phyloP scores from a whole-genome alignment of 2,113 vertebrate genomes.

The Verasper variegatus region DNA sequence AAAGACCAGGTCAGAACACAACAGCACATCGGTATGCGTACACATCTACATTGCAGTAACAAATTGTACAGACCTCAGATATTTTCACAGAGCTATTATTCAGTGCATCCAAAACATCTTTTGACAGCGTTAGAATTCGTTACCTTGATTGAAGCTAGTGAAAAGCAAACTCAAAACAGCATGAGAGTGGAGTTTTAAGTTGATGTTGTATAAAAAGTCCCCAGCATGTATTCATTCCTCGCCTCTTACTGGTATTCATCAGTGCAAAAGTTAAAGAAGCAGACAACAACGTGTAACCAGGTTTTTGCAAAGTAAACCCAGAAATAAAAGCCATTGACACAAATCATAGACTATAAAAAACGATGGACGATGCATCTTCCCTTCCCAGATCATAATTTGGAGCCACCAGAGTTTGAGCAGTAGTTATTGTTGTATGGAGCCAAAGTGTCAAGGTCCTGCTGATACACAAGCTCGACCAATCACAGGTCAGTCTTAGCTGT shows the following conservation, averaged over 20 bases:
- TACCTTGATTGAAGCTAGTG: neutral
- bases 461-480: neutral
- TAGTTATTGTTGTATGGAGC: no score
- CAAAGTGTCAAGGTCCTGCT: neutral
- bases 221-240: neutral
- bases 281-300: slow-evolving; percentile 42
- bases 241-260: neutral
- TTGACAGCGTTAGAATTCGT: neutral
- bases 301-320: slow-evolving; percentile 2
- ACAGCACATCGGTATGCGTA: slow-evolving; percentile 4
- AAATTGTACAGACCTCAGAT: neutral
- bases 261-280: slow-evolving; percentile 32
- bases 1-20: neutral
- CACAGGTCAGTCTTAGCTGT: neutral
- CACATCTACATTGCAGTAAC: neutral
- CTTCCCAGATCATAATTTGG: neutral
- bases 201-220: neutral
- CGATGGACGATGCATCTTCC: no score
- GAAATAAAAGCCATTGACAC: neutral
- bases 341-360: no score
- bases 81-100: neutral
- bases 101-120: neutral
- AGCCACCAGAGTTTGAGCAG: no score
- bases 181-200: neutral
- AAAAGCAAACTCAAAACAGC: neutral